Percentiles rank a stretch among this genome's conserved stretches.
Conservation (phyloP, 1,140 invertebrate species). For the Zaprionus tsacasi region DNA sequence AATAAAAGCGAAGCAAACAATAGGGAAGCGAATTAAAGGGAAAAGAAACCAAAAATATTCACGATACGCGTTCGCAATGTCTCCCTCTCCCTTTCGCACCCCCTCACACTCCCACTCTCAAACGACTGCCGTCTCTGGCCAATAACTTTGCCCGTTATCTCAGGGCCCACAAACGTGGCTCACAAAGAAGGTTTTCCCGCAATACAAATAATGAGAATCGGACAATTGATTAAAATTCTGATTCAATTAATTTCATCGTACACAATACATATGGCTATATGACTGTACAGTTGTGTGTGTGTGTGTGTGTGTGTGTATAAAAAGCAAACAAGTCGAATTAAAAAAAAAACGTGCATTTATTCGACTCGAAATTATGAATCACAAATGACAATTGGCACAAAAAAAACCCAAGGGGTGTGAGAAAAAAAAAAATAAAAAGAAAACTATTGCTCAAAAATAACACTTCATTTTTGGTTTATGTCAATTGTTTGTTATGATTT, state of each 20-base stretch:
- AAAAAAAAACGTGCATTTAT: slow-evolving; percentile 1
- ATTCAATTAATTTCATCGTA: slow-evolving; percentile 6
- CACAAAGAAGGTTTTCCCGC: slow-evolving; percentile 9
- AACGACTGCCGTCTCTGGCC: background rate
- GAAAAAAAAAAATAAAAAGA: too few species aligned
- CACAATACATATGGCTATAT: background rate
- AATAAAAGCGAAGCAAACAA: slow-evolving; percentile 54
- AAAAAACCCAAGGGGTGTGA: background rate
- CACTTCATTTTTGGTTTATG: background rate
- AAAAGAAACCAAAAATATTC: slow-evolving; percentile 20
- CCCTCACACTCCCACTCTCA: too few species aligned
- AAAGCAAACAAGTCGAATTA: background rate
- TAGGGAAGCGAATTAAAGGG: slow-evolving; percentile 21
- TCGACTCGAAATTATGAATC: slow-evolving; percentile 1
- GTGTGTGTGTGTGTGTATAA: background rate
- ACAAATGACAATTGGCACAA: background rate
- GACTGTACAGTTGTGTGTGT: background rate
- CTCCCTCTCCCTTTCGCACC: background rate
- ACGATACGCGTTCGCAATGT: background rate
- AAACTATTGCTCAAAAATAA: background rate
- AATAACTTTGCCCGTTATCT: background rate
- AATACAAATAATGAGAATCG: slow-evolving; percentile 10
- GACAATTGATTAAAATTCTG: slow-evolving; percentile 13
- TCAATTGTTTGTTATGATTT: too few species aligned
- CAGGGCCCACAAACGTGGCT: slow-evolving; percentile 7